A percentile compares a stretch with the other conserved stretches of the same genome.
Evolutionary conservation across 2,888 invertebrate species (phyloP).

Genomic region (Petrolisthes manimaculis): DNA sequence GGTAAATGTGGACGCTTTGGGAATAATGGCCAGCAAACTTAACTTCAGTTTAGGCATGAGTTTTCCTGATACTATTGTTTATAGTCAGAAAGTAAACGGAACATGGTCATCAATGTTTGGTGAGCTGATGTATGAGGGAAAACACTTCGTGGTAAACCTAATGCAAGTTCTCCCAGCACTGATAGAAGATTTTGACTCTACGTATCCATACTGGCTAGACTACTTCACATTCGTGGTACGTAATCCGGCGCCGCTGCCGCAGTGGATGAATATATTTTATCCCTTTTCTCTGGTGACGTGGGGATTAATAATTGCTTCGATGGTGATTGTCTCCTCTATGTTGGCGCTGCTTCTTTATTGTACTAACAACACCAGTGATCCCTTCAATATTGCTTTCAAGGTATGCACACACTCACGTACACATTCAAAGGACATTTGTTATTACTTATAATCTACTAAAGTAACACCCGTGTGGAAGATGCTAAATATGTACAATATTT

Average conservation of each 20-base stretch:
- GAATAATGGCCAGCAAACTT: background rate
- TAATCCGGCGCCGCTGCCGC: background rate
- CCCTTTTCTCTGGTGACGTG: slow-evolving; percentile 40
- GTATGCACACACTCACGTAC: background rate
- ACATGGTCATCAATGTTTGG: background rate
- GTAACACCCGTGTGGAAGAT: background rate
- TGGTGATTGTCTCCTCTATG: background rate
- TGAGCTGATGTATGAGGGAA: background rate
- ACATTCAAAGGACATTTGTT: background rate
- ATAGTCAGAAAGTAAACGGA: background rate
- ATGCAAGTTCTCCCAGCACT: background rate
- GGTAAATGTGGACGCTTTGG: background rate
- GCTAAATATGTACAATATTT: background rate
- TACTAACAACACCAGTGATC: background rate
- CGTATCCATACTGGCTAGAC: background rate
- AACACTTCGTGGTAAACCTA: background rate
- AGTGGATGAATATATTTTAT: slow-evolving; percentile 32
- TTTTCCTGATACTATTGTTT: background rate
- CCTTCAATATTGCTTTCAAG: background rate
- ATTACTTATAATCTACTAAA: background rate
- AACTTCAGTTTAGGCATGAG: background rate
- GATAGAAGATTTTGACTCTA: background rate
- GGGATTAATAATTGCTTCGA: slow-evolving; percentile 14
- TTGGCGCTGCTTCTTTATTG: background rate
- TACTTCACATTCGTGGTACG: background rate